These are phyloP conservation scores for Crotalus helleri DNA, from an alignment of 2,113 vertebrate genomes.

Conservation along the genomic window DNA sequence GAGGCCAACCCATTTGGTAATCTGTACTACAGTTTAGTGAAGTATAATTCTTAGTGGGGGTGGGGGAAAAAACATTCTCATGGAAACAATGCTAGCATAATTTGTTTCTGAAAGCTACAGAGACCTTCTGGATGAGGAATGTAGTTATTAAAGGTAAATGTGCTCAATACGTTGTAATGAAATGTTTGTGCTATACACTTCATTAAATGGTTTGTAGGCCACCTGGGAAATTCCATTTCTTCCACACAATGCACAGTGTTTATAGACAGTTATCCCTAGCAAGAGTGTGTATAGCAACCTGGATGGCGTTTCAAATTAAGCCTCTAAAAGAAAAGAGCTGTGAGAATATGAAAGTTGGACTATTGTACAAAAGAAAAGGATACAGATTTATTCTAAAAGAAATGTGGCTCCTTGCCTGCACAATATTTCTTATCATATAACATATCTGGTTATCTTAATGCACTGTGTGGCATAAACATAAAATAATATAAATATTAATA, in stretches of 20 bases:
- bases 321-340: background rate
- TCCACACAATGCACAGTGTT: slow-evolving; percentile 41
- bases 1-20: slow-evolving; percentile 75
- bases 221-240: slow-evolving; percentile 72
- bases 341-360: background rate
- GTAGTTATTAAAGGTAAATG: slow-evolving; percentile 79
- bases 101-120: slow-evolving; percentile 76
- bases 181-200: slow-evolving; percentile 76
- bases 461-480: slow-evolving; percentile 27
- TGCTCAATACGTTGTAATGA: slow-evolving; percentile 80
- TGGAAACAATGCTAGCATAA: slow-evolving; percentile 74
- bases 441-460: slow-evolving; percentile 21
- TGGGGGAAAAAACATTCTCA: slow-evolving; percentile 63
- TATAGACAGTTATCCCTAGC: slow-evolving; percentile 50
- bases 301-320: background rate
- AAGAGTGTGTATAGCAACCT: slow-evolving; percentile 33
- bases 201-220: slow-evolving; percentile 77
- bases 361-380: background rate
- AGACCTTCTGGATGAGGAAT: slow-evolving; percentile 73
- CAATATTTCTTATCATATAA: slow-evolving; percentile 16
- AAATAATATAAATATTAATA: slow-evolving; percentile 35
- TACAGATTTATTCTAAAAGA: slow-evolving; percentile 24
- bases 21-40: slow-evolving; percentile 77
- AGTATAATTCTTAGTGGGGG: slow-evolving; percentile 65
- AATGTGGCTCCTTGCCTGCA: background rate